These are phyloP conservation scores for Drosophila tsacasi DNA, from an alignment of 1,140 invertebrate genomes.

Conservation along the genomic window DNA sequence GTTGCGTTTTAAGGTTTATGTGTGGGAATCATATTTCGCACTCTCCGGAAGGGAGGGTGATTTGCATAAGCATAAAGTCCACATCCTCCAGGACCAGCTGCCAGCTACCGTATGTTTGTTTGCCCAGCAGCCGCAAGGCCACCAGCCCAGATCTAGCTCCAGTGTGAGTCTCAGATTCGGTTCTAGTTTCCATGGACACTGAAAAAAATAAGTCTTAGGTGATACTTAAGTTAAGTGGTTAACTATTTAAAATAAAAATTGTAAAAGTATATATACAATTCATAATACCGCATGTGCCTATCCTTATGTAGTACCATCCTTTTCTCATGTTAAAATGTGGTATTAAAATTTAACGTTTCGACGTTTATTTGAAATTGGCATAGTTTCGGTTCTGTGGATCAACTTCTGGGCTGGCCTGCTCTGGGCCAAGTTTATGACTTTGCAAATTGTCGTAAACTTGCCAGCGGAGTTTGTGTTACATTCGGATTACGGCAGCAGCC, in stretches of 20 bases:
- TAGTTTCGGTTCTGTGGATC: conserved; percentile 12
- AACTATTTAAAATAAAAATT: not conserved
- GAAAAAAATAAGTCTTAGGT: not conserved
- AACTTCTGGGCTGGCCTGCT: conserved; percentile 25
- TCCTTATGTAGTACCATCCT: no score
- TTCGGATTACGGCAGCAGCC: conserved; percentile 45
- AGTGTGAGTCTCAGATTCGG: conserved; percentile 1
- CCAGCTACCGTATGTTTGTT: conserved; percentile 39
- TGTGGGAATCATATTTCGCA: conserved; percentile 73
- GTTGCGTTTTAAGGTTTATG: conserved; percentile 68
- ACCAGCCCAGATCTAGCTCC: conserved; percentile 12
- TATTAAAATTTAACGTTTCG: not conserved
- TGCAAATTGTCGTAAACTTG: conserved; percentile 68
- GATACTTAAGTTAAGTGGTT: no score
- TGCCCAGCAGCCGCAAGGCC: conserved; percentile 40
- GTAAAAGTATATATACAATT: not conserved
- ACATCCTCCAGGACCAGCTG: conserved; percentile 50
- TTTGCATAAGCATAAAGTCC: conserved; percentile 82
- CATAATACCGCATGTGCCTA: no score
- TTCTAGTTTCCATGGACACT: conserved; percentile 1
- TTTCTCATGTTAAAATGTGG: no score
- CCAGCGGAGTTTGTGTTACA: conserved; percentile 67
- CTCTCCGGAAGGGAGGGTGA: conserved; percentile 68
- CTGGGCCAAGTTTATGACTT: conserved; percentile 63
- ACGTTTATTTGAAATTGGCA: not conserved